Percentiles rank a stretch among this genome's conserved stretches.
Evolutionary conservation across 2,888 invertebrate species (phyloP).

Genomic region (Mantis religiosa): DNA sequence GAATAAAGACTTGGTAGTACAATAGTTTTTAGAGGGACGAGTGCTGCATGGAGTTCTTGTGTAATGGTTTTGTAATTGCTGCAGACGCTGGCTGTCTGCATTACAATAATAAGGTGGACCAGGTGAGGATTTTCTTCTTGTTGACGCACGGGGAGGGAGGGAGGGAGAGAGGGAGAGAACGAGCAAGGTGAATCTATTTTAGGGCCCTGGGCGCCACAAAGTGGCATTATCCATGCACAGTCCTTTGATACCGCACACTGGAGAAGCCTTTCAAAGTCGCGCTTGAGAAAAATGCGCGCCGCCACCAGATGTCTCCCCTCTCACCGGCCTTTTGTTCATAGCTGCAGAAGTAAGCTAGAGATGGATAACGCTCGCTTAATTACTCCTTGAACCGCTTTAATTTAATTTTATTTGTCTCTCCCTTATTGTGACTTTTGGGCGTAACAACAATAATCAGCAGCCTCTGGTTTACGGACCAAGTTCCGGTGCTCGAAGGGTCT

Average conservation of each 20-base stretch:
- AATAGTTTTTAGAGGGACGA: no score
- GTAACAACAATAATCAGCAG: no score
- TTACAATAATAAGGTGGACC: background rate
- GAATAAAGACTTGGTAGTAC: no score
- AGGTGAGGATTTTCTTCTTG: background rate
- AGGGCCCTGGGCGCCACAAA: background rate
- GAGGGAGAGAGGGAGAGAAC: no score
- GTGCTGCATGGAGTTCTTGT: no score
- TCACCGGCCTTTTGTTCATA: background rate
- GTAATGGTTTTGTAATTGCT: no score
- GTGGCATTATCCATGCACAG: background rate
- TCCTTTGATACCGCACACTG: background rate
- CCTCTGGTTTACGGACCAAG: no score
- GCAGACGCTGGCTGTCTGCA: no score
- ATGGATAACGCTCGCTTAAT: background rate
- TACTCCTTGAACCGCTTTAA: background rate
- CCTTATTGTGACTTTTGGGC: no score
- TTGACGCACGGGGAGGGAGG: background rate
- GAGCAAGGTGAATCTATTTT: background rate
- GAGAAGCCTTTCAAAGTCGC: background rate
- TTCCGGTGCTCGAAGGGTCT: no score
- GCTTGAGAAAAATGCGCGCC: background rate
- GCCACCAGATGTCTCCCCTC: background rate
- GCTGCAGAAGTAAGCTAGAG: background rate
- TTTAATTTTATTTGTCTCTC: no score